These are phyloP conservation scores for Ciona savignyi DNA, from an alignment of 23 tunicate genomes.

Conservation along the genomic window DNA sequence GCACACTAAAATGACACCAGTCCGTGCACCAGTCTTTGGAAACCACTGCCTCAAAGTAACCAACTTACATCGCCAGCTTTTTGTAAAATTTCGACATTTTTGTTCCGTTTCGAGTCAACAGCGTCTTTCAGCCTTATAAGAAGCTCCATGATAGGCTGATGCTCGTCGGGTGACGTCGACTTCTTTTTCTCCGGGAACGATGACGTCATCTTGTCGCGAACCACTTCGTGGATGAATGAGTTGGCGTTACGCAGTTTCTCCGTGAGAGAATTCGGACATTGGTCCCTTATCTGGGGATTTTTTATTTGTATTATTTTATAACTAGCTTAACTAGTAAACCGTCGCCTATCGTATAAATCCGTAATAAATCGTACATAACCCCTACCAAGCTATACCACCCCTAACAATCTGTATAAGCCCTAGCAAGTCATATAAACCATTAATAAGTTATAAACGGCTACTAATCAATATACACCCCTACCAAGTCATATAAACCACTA, in stretches of 20 bases:
- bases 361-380: too few species aligned
- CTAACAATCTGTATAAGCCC: too few species aligned
- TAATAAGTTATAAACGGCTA: too few species aligned
- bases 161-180: background rate
- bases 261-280: conserved; percentile 21
- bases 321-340: too few species aligned
- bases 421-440: too few species aligned
- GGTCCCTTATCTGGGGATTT: conserved; percentile 49
- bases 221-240: conserved; percentile 11
- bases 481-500: too few species aligned
- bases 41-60: too few species aligned
- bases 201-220: background rate
- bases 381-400: too few species aligned
- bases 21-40: background rate
- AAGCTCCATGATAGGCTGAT: conserved; percentile 16
- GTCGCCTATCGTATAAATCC: too few species aligned
- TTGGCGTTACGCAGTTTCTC: conserved; percentile 30
- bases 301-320: too few species aligned
- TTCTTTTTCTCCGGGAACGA: background rate
- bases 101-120: conserved; percentile 40
- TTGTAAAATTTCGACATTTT: conserved; percentile 77
- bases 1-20: background rate
- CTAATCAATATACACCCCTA: too few species aligned
- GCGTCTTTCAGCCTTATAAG: conserved; percentile 12
- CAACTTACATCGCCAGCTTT: conserved; percentile 58